Evolutionary conservation across 2,888 invertebrate genomes (phyloP), one percentile per base, ranked within the genome.

Genomic region (Hyppa rectilinea): DNA sequence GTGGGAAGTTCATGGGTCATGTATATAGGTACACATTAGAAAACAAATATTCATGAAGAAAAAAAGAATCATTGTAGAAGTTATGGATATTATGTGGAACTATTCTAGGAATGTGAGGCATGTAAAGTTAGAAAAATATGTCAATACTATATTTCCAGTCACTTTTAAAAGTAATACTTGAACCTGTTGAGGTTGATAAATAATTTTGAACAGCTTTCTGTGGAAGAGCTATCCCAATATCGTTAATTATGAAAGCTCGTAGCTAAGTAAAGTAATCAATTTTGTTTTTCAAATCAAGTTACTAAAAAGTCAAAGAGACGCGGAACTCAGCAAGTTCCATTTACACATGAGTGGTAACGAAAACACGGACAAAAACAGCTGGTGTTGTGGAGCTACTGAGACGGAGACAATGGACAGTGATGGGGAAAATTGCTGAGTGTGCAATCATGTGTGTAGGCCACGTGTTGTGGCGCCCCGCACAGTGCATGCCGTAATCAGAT

Each of bases 401-500:
- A 88, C 88, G 89, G 91, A 91, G 91, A 90, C 87, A 81, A 88
- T 78, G 88, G 80, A 85, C 88, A 94, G 76, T 87, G 90, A 90
- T 81, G 91, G 88, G 88, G 92, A 94, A 93, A 94, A 93, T 89
- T 86, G 85, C 87, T 83, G 81, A 90, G 89, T 88, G 91, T 89
- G 89, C 90, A 92, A 71, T 89, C 89, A 90, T 88, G 91, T 90
- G 92, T 89, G 85, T 87, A 87, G 81, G 88, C 91, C 94, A 95
- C 94, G 93, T 93, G 94, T 92, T 88, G 89, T 78, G 86, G 83
- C 73, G 82, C 77, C 70, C 62, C 73, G 84, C 87, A 86, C 82
- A 80, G 73, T 84, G 80, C 75, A 82, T 82, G 71, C 81, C 64
- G 91, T 87, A 92, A 92, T 86, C 74, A 66, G 87, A 92, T 85